Conservation (phyloP, 2,797 vertebrate genomes). For the Parauchenoglanis punctatus region DNA sequence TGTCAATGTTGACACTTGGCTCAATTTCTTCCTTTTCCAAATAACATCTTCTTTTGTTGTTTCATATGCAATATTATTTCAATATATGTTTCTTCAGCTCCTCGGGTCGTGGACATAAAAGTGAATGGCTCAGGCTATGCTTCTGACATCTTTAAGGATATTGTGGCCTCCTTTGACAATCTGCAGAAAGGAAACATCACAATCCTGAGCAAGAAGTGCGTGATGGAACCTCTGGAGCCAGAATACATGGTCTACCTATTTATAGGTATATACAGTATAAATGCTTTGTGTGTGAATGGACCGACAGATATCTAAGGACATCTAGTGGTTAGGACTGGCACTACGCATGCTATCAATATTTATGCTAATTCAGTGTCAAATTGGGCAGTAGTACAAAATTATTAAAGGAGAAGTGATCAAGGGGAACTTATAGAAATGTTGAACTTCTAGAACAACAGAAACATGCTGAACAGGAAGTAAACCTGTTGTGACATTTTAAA, state of each 20-base stretch:
- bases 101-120: constrained; percentile 63
- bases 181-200: constrained; percentile 84
- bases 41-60: background rate
- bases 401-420: background rate
- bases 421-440: background rate
- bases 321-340: constrained; percentile 34
- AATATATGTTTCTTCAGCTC: constrained; percentile 69
- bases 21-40: background rate
- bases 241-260: constrained; percentile 64
- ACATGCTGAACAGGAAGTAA: background rate
- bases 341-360: background rate
- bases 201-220: constrained; percentile 79
- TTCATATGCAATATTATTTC: background rate
- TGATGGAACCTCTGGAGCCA: constrained; percentile 74
- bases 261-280: constrained; percentile 45
- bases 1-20: background rate
- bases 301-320: constrained; percentile 32
- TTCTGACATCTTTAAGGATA: constrained; percentile 81
- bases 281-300: background rate
- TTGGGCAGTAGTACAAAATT: background rate
- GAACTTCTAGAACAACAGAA: constrained; percentile 1
- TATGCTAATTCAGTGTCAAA: background rate
- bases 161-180: constrained; percentile 77
- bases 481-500: constrained; percentile 2
- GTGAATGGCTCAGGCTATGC: constrained; percentile 81